Evolutionary conservation across 2,113 vertebrate genomes (phyloP).

Genomic region (Haliaeetus leucogaster): DNA sequence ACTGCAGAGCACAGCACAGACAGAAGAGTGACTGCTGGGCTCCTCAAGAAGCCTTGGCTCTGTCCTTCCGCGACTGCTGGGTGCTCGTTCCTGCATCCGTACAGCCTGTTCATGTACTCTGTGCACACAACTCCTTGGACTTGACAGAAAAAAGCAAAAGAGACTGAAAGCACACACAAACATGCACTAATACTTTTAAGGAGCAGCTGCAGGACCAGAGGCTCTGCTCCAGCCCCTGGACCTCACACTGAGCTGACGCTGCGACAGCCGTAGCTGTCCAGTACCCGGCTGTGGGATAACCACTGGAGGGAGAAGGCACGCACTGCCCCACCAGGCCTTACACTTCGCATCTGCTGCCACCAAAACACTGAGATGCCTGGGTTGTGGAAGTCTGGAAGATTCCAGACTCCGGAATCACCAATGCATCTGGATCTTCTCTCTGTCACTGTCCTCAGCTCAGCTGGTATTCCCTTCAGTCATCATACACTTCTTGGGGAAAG

Average conservation of each 20-base stretch:
- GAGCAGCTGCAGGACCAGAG: not conserved
- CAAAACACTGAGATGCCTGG: not conserved
- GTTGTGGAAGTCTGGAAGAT: not conserved
- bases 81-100: not conserved
- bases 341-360: not conserved
- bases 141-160: not conserved
- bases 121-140: not conserved
- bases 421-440: not conserved
- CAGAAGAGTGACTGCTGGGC: not conserved
- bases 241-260: not conserved
- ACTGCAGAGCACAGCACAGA: not conserved
- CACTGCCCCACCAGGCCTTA: rapidly evolving
- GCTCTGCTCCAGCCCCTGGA: not conserved
- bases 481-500: rapidly evolving
- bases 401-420: not conserved
- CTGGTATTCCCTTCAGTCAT: not conserved
- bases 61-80: not conserved
- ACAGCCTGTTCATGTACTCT: not conserved
- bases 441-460: not conserved
- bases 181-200: not conserved
- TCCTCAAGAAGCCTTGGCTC: not conserved
- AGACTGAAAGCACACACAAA: not conserved
- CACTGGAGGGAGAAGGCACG: not conserved
- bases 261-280: too few relatives aligned
- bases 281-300: not conserved